Conservation (phyloP, 2,113 vertebrate species). For the Engystomops pustulosus region DNA sequence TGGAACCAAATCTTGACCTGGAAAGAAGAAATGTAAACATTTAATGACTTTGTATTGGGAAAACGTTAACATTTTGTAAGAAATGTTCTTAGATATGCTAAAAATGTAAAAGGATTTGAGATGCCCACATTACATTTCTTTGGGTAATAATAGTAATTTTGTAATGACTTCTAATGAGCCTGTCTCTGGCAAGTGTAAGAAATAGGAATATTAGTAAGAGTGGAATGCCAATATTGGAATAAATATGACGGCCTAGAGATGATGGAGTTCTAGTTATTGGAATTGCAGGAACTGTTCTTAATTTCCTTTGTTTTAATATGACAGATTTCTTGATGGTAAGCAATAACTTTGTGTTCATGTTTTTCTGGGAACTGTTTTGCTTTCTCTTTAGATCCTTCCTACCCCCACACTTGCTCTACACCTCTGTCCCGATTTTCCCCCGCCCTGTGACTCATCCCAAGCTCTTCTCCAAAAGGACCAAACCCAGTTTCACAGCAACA, state of each 20-base stretch:
- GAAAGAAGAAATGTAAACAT: neutral
- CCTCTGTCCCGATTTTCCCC: constrained; percentile 53
- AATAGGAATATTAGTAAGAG: neutral
- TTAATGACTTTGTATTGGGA: neutral
- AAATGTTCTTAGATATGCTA: too few species aligned
- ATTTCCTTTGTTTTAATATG: neutral
- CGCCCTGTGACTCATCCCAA: constrained; percentile 59
- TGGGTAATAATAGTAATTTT: too few species aligned
- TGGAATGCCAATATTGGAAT: neutral
- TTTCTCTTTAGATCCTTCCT: constrained; percentile 51
- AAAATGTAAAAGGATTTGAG: too few species aligned
- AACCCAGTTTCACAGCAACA: constrained; percentile 59
- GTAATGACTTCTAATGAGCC: too few species aligned
- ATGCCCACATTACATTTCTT: too few species aligned
- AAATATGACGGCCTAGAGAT: neutral
- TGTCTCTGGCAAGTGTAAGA: neutral
- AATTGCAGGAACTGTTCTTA: neutral
- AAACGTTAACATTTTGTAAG: too few species aligned
- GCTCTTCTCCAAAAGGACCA: constrained; percentile 56
- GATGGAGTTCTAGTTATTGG: neutral
- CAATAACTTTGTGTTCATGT: constrained; percentile 30
- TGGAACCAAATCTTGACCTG: constrained; percentile 99
- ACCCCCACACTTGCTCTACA: constrained; percentile 52
- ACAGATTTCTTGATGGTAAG: neutral
- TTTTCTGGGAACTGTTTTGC: constrained; percentile 41